Percentiles rank a stretch among this genome's conserved stretches.
Evolutionary conservation across 2,797 vertebrate genomes (phyloP).

Genomic region (Carcharodon carcharias): DNA sequence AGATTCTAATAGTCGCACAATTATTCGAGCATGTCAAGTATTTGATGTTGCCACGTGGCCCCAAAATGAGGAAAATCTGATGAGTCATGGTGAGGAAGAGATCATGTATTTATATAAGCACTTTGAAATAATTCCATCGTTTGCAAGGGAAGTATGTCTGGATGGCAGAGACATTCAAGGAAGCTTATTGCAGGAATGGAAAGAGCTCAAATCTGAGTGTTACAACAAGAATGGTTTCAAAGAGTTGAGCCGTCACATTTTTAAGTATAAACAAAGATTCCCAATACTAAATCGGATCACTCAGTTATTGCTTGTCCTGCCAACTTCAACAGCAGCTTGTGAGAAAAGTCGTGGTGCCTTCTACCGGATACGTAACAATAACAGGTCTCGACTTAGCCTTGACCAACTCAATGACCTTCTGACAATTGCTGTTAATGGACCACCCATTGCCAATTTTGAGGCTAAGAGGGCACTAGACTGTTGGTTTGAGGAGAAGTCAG

Average conservation of each 20-base stretch:
- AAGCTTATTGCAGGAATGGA: constrained; percentile 79
- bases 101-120: constrained; percentile 82
- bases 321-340: constrained; percentile 49
- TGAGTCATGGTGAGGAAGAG: constrained; percentile 82
- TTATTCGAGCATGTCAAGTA: constrained; percentile 83
- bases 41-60: constrained; percentile 85
- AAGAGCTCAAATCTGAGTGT: constrained; percentile 88
- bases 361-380: constrained; percentile 78
- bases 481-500: constrained; percentile 96
- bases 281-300: constrained; percentile 78
- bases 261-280: constrained; percentile 84
- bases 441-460: constrained; percentile 78
- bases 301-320: constrained; percentile 24
- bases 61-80: constrained; percentile 70
- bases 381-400: constrained; percentile 77
- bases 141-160: constrained; percentile 61
- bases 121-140: constrained; percentile 69
- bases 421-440: constrained; percentile 79
- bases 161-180: constrained; percentile 66
- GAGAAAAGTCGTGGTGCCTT: constrained; percentile 78
- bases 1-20: constrained; percentile 71
- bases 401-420: constrained; percentile 88
- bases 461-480: constrained; percentile 87
- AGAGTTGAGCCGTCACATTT: constrained; percentile 79
- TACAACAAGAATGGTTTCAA: constrained; percentile 83